phyloP scores from a whole-genome alignment of 2,888 invertebrate genomes.

The Hesperia comma region DNA sequence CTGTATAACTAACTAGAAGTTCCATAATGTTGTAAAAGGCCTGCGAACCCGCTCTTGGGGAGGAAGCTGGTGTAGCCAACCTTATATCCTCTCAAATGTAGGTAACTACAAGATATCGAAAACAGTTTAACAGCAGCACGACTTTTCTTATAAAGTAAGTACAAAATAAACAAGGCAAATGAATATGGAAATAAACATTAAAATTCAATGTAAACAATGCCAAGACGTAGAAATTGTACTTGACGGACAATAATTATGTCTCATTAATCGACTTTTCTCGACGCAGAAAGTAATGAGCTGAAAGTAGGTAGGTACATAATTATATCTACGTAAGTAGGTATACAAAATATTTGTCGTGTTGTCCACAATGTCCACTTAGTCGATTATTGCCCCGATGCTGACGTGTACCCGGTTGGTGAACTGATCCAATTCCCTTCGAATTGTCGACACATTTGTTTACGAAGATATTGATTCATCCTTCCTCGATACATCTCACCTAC shows the following conservation, averaged over 20 bases:
- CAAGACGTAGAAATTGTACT: background rate
- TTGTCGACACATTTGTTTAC: background rate
- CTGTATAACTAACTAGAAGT: background rate
- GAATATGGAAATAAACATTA: background rate
- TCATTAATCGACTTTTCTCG: constrained; percentile 17
- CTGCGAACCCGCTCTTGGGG: too few relatives aligned
- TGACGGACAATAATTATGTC: constrained; percentile 1
- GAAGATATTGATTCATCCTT: too few relatives aligned
- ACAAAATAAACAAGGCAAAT: background rate
- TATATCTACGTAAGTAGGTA: too few relatives aligned
- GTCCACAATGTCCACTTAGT: constrained; percentile 24
- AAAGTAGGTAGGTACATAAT: constrained; percentile 23
- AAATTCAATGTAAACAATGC: background rate
- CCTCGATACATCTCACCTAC: too few relatives aligned
- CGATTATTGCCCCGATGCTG: constrained; percentile 37
- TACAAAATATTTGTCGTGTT: constrained; percentile 38
- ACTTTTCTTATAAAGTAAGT: background rate
- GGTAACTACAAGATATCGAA: too few relatives aligned
- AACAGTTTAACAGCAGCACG: too few relatives aligned
- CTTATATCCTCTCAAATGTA: too few relatives aligned
- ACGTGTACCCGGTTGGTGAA: constrained; percentile 22
- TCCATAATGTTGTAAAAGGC: too few relatives aligned
- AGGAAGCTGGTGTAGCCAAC: too few relatives aligned
- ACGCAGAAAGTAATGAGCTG: constrained; percentile 31
- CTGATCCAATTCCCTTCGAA: constrained; percentile 14